phyloP scores from a whole-genome alignment of 2,113 vertebrate genomes.

The Gracilinanus agilis region DNA sequence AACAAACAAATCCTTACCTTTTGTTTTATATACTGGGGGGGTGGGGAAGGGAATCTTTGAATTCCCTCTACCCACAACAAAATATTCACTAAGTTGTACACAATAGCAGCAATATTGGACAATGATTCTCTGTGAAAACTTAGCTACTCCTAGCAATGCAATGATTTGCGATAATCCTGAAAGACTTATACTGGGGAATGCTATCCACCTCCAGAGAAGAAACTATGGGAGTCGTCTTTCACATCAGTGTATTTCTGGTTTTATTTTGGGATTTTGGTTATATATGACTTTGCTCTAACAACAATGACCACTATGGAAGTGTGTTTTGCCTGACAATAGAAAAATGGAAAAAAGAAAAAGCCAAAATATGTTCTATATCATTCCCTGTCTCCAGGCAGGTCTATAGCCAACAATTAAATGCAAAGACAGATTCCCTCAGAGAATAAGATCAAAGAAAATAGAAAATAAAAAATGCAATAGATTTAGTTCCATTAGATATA shows the following conservation, averaged over 20 bases:
- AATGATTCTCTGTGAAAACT: background rate
- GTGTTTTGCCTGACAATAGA: background rate
- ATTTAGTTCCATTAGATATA: background rate
- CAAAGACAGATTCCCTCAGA: background rate
- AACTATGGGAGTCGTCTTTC: too few species aligned
- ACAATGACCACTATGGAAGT: too few species aligned
- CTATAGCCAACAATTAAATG: background rate
- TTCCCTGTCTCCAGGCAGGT: background rate
- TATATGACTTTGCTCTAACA: background rate
- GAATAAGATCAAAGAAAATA: background rate
- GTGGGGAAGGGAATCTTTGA: background rate
- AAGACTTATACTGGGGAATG: too few species aligned
- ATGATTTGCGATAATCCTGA: too few species aligned
- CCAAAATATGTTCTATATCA: background rate
- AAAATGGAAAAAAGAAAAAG: too few species aligned
- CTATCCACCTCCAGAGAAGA: too few species aligned
- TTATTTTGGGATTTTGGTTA: too few species aligned
- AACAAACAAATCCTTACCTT: conserved; percentile 11
- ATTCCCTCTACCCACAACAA: background rate
- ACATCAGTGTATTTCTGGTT: too few species aligned
- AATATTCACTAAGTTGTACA: background rate
- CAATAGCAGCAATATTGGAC: background rate
- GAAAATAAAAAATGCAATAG: too few species aligned
- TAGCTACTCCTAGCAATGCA: too few species aligned
- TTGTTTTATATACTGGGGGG: background rate